Conservation (phyloP, 2,888 invertebrate species). For the Charanyca ferruginea region DNA sequence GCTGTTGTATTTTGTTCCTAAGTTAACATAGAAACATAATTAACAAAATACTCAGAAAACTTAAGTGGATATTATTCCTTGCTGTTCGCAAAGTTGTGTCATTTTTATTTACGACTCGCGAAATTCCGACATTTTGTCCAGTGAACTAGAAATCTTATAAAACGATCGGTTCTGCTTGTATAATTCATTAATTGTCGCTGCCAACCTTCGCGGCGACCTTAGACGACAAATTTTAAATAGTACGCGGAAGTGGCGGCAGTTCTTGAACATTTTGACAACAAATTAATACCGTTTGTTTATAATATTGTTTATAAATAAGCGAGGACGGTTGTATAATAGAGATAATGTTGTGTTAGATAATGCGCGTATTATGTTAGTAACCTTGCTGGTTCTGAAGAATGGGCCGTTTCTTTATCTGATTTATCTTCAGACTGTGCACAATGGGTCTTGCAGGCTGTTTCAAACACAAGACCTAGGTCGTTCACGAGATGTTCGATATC, state of each 20-base stretch:
- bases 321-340: constrained; percentile 53
- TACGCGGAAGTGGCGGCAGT: constrained; percentile 54
- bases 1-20: constrained; percentile 23
- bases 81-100: background rate
- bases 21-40: background rate
- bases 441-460: constrained; percentile 27
- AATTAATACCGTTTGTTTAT: constrained; percentile 59
- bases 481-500: constrained; percentile 8
- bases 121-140: constrained; percentile 9
- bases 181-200: constrained; percentile 41
- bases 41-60: background rate
- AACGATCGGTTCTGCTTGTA: constrained; percentile 26
- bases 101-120: background rate
- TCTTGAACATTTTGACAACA: constrained; percentile 54
- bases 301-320: constrained; percentile 61
- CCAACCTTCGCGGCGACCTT: constrained; percentile 58
- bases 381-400: constrained; percentile 46
- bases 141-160: constrained; percentile 26
- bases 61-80: constrained; percentile 1
- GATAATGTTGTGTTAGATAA: constrained; percentile 47
- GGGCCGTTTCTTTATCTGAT: constrained; percentile 45
- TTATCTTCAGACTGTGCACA: constrained; percentile 44
- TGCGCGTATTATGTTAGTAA: constrained; percentile 34
- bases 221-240: constrained; percentile 53
- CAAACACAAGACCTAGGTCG: background rate